These are phyloP conservation scores for Anthrax anthrax DNA, from an alignment of 2,888 invertebrate genomes.

Conservation along the genomic window DNA sequence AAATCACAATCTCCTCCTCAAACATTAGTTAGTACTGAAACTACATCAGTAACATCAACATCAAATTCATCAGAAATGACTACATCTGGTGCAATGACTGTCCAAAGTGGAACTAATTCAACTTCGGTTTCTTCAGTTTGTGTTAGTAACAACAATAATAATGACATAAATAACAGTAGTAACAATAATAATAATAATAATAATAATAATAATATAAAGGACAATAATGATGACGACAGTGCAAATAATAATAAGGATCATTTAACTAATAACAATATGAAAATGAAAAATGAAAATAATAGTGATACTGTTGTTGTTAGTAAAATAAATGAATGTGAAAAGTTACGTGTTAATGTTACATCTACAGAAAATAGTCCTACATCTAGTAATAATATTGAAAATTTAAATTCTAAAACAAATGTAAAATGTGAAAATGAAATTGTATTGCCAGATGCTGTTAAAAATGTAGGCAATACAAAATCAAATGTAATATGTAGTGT, in stretches of 20 bases:
- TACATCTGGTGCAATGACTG: neutral
- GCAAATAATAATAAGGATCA: no score
- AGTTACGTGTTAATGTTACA: no score
- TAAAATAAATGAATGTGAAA: no score
- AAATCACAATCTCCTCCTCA: constrained; percentile 6
- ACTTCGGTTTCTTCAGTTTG: neutral
- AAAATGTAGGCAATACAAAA: neutral
- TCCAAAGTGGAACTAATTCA: neutral
- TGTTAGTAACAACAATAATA: neutral
- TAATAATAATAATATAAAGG: no score
- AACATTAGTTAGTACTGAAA: neutral
- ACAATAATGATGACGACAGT: neutral
- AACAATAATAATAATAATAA: neutral
- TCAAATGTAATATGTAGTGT: neutral
- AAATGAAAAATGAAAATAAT: no score
- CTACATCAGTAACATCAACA: neutral
- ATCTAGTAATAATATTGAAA: neutral
- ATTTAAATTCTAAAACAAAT: neutral
- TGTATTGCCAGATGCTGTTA: no score
- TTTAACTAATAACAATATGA: no score
- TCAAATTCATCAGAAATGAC: neutral
- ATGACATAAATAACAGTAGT: neutral
- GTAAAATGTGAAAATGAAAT: neutral
- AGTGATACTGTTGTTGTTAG: no score
- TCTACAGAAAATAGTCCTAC: neutral